Conservation (phyloP, 1,140 invertebrate genomes). For the Augochlora pura region DNA sequence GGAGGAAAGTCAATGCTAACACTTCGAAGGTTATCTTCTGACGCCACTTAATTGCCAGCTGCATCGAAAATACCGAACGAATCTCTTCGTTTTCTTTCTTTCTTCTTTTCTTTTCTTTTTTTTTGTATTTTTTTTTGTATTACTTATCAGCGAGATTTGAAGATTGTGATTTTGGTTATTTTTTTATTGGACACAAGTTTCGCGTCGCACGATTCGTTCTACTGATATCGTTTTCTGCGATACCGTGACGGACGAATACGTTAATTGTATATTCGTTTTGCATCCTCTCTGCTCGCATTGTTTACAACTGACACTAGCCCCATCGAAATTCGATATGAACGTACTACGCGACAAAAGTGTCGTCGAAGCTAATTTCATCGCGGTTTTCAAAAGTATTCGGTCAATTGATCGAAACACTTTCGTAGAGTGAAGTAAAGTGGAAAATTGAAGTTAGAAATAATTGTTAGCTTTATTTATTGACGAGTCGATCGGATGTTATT, state of each 20-base stretch:
- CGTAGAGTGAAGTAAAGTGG: too few relatives aligned
- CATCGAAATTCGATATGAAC: neutral
- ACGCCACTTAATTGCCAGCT: neutral
- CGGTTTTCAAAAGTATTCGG: neutral
- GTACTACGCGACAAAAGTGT: neutral
- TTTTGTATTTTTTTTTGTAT: neutral
- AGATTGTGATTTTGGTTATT: neutral
- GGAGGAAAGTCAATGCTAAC: constrained; percentile 31
- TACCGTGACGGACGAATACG: constrained; percentile 1
- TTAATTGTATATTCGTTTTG: neutral
- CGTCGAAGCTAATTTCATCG: neutral
- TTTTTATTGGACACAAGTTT: neutral
- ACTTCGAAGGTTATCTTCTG: constrained; percentile 47
- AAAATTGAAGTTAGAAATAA: too few relatives aligned
- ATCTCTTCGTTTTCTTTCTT: too few relatives aligned
- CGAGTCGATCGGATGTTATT: too few relatives aligned
- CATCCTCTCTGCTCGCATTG: too few relatives aligned
- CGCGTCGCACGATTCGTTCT: neutral
- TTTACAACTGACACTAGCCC: too few relatives aligned
- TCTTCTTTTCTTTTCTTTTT: too few relatives aligned
- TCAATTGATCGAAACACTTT: too few relatives aligned
- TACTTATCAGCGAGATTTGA: constrained; percentile 22
- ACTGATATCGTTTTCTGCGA: neutral
- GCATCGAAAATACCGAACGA: constrained; percentile 1
- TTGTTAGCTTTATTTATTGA: too few relatives aligned